Evolutionary conservation across 2,888 invertebrate genomes (phyloP).

Genomic region (Meiosimyza platycephala): DNA sequence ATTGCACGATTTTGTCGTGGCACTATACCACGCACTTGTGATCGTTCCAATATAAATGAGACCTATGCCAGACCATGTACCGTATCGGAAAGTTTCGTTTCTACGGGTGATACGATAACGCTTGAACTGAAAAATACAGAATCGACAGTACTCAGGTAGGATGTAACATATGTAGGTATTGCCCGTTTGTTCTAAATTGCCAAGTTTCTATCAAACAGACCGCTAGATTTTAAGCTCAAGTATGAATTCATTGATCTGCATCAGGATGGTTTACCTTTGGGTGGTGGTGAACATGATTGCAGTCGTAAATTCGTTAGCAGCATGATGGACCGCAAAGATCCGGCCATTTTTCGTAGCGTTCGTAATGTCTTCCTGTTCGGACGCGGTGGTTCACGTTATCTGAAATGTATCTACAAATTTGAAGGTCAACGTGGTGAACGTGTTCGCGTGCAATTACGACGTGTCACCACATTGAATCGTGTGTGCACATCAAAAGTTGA

Average conservation of each 20-base stretch:
- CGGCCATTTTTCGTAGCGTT: constrained; percentile 83
- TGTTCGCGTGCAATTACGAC: constrained; percentile 80
- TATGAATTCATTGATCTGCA: constrained; percentile 91
- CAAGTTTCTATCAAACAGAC: constrained; percentile 69
- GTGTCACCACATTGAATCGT: constrained; percentile 75
- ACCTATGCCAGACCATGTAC: constrained; percentile 78
- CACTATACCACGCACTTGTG: constrained; percentile 84
- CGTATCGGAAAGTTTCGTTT: constrained; percentile 84
- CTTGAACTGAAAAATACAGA: constrained; percentile 83
- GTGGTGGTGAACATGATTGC: constrained; percentile 76
- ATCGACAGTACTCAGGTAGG: constrained; percentile 85
- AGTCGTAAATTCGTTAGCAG: constrained; percentile 81
- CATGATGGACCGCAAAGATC: constrained; percentile 69
- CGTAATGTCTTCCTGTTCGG: constrained; percentile 88
- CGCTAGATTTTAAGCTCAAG: constrained; percentile 84
- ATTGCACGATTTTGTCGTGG: constrained; percentile 86
- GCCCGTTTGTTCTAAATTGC: too few relatives aligned
- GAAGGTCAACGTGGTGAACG: constrained; percentile 86
- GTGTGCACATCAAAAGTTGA: constrained; percentile 65
- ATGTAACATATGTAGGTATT: not conserved
- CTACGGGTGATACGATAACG: constrained; percentile 83
- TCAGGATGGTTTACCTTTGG: constrained; percentile 84
- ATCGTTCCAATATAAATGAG: constrained; percentile 77
- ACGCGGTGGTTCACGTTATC: constrained; percentile 83
- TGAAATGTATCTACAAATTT: constrained; percentile 90